These are phyloP conservation scores for Vicugna pacos DNA, from an alignment of 2,113 vertebrate species.

Conservation along the genomic window DNA sequence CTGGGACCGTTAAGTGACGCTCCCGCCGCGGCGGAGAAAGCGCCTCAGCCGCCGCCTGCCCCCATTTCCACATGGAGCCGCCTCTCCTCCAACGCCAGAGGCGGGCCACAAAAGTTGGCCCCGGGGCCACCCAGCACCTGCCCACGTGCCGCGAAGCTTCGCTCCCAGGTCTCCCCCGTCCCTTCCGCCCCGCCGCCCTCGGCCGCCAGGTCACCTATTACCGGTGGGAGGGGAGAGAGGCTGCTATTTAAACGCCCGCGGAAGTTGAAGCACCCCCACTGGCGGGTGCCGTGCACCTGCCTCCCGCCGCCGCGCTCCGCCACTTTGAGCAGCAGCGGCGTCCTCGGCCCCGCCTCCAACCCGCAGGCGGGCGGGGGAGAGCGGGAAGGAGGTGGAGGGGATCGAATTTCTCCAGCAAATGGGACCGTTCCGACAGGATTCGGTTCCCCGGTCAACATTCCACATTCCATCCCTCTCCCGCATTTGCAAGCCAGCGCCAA, in stretches of 20 bases:
- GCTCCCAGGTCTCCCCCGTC: constrained; percentile 57
- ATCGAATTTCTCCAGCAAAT: constrained; percentile 80
- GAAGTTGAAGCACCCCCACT: constrained; percentile 78
- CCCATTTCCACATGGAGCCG: constrained; percentile 53
- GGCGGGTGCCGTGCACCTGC: constrained; percentile 81
- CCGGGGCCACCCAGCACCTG: constrained; percentile 83
- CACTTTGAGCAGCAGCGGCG: constrained; percentile 81
- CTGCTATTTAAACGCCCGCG: constrained; percentile 78
- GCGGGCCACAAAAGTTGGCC: constrained; percentile 81
- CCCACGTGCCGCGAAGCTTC: constrained; percentile 69
- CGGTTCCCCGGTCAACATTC: constrained; percentile 82
- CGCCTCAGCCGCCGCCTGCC: constrained; percentile 44
- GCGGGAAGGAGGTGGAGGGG: constrained; percentile 75
- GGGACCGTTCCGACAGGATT: constrained; percentile 80
- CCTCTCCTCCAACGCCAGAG: constrained; percentile 24
- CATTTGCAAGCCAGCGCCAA: constrained; percentile 64
- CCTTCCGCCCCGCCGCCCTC: constrained; percentile 51
- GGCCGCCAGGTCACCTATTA: constrained; percentile 78
- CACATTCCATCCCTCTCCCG: constrained; percentile 78
- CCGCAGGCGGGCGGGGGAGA: constrained; percentile 73
- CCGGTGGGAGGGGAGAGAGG: constrained; percentile 74
- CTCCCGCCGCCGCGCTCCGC: constrained; percentile 79
- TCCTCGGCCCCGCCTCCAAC: constrained; percentile 78
- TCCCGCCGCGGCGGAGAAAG: neutral
- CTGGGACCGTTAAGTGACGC: constrained; percentile 74